Base-by-base conservation (phyloP, 1,140 invertebrate species). In the Cydia strobilella region DNA sequence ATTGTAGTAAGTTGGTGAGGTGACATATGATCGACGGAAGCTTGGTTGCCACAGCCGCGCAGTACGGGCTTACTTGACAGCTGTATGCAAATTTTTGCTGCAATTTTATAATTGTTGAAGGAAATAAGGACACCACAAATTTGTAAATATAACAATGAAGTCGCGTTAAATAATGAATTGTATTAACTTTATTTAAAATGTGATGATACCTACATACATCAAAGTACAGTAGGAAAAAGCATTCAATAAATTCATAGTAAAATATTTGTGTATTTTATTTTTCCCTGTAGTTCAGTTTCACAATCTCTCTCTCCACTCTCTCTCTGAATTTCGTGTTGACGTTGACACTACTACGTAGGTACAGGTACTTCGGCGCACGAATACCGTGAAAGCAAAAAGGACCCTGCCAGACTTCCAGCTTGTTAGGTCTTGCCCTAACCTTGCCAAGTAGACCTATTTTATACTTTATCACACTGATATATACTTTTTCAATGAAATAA, bases 251-350 rank as follows among this genome's bases (percentile, higher is more conserved):
- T 69, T 69, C 65, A 69, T 69, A 69, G 65, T 69, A 69, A 69
- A 69, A 69, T 31, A 69, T 39, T 31, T 39, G 6, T 20, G 35
- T 42, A 69, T 75, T 76, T 77, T 48, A 71, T 79, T 82, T 73
- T 79, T 75, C 62, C 51, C 39, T n/a, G n/a, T 51, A 51, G 15
- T 51, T 18, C 3, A 7, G 15, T 18, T 7, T 51, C n/a, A 48
- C 15, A 15, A 48, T 15, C 0, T n/a, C 45, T 51, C 15, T 51
- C 15, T 51, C 6, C 15, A 15, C 15, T 15, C 0, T n/a, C 45
- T 51, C 15, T 51, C 15, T 51, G 1, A 51, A 13, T n/a, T 51
- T 18, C 5, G 42, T 45, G 42, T 45, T 13, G 3, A 45, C 0
- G 42, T 45, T 13, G 3, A 45, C 0, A 45, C 13, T 45, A 13